Conservation (phyloP, 2,113 vertebrate species). For the Lycaon pictus region DNA sequence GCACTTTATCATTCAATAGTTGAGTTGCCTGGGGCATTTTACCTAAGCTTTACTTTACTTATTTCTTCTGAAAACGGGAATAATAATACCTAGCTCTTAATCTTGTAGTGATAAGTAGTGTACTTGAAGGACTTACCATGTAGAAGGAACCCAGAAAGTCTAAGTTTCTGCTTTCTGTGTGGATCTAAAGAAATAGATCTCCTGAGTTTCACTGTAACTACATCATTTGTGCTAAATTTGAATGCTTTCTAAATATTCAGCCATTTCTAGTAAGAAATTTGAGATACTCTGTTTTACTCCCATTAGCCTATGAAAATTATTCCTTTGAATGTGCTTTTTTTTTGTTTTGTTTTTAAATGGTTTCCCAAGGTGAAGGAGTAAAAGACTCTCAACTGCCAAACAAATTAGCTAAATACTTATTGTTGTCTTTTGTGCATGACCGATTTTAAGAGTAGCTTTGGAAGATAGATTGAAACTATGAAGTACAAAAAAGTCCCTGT, state of each 20-base stretch:
- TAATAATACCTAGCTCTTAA: neutral
- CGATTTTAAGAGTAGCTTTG: conserved; percentile 4
- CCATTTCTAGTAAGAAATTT: neutral
- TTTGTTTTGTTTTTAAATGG: neutral
- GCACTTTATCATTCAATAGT: neutral
- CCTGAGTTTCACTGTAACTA: neutral
- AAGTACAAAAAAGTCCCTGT: neutral
- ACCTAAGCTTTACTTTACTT: conserved; percentile 30
- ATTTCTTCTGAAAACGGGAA: conserved; percentile 29
- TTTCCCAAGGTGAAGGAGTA: neutral
- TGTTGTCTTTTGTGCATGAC: neutral
- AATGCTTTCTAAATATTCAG: neutral
- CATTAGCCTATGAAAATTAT: neutral
- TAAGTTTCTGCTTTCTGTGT: neutral
- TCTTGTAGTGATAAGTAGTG: neutral
- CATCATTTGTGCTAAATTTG: neutral
- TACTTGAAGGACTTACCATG: neutral
- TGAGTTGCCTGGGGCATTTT: neutral
- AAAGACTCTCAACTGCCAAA: neutral
- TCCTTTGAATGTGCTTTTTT: neutral
- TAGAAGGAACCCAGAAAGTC: neutral
- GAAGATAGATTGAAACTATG: conserved; percentile 36
- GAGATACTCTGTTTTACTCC: neutral
- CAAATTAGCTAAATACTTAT: neutral
- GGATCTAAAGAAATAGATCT: neutral